Percentiles rank a stretch among this genome's conserved stretches.
Evolutionary conservation across 2,797 vertebrate genomes (phyloP).

Genomic region (Ctenochaetus hawaiiensis): DNA sequence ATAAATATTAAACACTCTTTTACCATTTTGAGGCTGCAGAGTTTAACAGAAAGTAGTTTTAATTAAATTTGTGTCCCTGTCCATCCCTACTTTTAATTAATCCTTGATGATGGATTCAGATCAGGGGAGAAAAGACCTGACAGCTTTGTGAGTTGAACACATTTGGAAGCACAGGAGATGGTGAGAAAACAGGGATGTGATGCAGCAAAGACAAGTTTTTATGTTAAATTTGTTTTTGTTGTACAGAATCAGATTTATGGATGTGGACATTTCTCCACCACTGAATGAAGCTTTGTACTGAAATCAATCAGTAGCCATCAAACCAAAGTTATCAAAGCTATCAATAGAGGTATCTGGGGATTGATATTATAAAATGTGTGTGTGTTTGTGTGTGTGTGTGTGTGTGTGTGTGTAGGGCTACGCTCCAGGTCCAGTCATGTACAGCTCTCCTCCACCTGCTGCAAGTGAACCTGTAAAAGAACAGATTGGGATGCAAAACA

Average conservation of each 20-base stretch:
- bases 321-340: background rate
- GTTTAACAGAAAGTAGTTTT: no score
- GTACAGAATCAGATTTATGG: no score
- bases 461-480: constrained; percentile 28
- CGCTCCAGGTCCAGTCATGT: constrained; percentile 68
- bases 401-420: constrained; percentile 64
- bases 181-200: no score
- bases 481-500: constrained; percentile 50
- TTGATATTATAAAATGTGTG: background rate
- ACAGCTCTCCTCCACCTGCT: constrained; percentile 51
- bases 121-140: background rate
- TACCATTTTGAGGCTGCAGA: no score
- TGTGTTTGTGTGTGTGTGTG: background rate
- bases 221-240: background rate
- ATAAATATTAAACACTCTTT: no score
- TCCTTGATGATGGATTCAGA: no score
- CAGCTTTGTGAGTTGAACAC: background rate
- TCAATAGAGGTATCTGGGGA: background rate
- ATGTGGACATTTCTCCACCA: background rate
- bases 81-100: no score
- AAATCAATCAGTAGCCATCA: background rate
- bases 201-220: background rate
- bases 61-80: no score
- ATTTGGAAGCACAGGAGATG: no score
- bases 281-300: background rate